phyloP scores from a whole-genome alignment of 2,888 invertebrate genomes.

The Chrysolina oricalcia region DNA sequence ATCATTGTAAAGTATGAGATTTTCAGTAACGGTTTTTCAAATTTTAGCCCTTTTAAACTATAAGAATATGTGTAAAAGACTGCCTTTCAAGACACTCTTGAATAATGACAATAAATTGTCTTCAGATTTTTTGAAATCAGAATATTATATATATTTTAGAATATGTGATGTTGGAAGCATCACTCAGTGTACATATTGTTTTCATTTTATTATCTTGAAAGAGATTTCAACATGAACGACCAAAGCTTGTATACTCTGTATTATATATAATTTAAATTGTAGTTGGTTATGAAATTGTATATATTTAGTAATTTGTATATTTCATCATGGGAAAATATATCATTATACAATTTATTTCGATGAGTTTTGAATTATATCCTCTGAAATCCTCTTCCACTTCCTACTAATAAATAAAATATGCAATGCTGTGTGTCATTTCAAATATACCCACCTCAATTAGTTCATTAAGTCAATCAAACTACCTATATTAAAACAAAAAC shows the following conservation, averaged over 20 bases:
- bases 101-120: conserved; percentile 6
- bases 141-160: not conserved
- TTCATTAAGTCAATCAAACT: too few relatives aligned
- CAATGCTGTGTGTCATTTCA: too few relatives aligned
- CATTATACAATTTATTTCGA: conserved; percentile 52
- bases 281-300: conserved; percentile 59
- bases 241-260: conserved; percentile 70
- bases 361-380: conserved; percentile 15
- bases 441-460: too few relatives aligned
- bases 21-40: not conserved
- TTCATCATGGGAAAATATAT: conserved; percentile 60
- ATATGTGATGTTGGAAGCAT: not conserved
- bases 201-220: conserved; percentile 34
- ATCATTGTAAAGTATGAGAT: too few relatives aligned
- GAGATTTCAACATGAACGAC: conserved; percentile 59
- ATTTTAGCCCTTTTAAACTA: not conserved
- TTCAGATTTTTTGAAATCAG: not conserved
- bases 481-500: too few relatives aligned
- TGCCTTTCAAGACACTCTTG: not conserved
- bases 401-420: too few relatives aligned
- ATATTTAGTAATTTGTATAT: conserved; percentile 54
- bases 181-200: conserved; percentile 16
- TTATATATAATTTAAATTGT: conserved; percentile 62
- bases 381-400: too few relatives aligned
- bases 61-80: not conserved